Base-by-base conservation (phyloP, 2,888 invertebrate species). In the Pelosia muscerda region DNA sequence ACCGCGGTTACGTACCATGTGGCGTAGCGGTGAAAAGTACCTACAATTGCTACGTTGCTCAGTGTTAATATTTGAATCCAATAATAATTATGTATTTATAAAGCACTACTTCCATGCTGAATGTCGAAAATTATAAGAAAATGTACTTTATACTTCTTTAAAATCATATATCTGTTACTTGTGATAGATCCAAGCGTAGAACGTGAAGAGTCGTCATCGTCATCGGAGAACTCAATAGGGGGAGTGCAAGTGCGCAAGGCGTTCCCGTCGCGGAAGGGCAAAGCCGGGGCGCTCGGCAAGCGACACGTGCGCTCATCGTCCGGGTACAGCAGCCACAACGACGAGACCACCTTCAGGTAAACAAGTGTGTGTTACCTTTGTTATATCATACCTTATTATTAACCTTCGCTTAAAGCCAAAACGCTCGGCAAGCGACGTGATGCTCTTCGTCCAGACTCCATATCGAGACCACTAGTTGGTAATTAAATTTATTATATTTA, bases 301-400 rank as follows among this genome's bases (percentile, higher is more conserved):
- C 91, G 97, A 3, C 97, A 97, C 87, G 97, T 97, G 72, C 95
- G 97, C 75, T 97, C 97, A 79, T 97, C 97, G 82, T 97, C 97
- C 88, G 97, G 97, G 58, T 97, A 97, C 89, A 97, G 97, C 79
- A 97, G 97, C 92, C 97, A 97, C 92, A 97, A 97, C 89, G 97
- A 97, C 90, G 97, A 97, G 90, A 97, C 97, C 72, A 97, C 97
- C 66, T 97, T 97, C 95, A 97, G 97, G 97, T 97, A 91, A 68
- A 65, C 63, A 64, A 38, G 63, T 70, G 69, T 70, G 69, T 70
- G 59, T 54, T 57, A 26, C 53, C 54, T 63, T 69, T 69, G 53
- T 61, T 38, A 58, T 63, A 53, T 34, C 58, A 64, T 59, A 38
- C 38, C 23, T 26, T n/a, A 49, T 1, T 15, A 19, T 19, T n/a